Percentiles rank a stretch among this genome's conserved stretches.
These are phyloP conservation scores for Struthio camelus DNA, from an alignment of 2,113 vertebrate genomes.

Conservation along the genomic window DNA sequence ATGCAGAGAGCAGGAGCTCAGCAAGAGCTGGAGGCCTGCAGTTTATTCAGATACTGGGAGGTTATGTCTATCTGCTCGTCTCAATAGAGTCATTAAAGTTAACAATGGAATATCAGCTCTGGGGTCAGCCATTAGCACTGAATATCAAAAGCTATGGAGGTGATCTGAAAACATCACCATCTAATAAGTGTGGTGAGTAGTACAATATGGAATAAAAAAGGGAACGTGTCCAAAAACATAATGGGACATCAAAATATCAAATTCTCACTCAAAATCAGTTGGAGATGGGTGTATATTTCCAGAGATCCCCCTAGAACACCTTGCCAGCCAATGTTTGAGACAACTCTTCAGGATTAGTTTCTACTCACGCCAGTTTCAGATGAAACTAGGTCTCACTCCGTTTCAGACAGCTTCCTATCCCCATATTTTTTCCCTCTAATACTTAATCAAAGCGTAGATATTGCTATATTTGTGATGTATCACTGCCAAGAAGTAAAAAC, in stretches of 20 bases:
- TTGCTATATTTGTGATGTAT: not conserved
- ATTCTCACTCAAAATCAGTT: not conserved
- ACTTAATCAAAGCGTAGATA: not conserved
- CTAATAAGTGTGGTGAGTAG: not conserved
- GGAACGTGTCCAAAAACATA: not conserved
- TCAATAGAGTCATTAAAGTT: not conserved
- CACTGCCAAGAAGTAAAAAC: not conserved
- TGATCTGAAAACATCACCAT: not conserved
- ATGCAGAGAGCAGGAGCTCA: not conserved
- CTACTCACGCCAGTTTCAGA: not conserved
- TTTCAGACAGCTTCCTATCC: not conserved
- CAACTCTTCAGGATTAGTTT: not conserved
- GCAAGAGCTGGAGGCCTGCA: not conserved
- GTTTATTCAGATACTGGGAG: not conserved
- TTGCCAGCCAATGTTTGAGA: not conserved
- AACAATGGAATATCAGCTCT: not conserved
- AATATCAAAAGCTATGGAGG: not conserved
- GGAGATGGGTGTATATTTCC: not conserved
- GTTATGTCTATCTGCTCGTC: no score
- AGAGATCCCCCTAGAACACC: not conserved
- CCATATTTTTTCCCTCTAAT: not conserved
- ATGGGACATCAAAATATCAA: not conserved
- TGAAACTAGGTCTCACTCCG: not conserved
- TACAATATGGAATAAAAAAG: not conserved
- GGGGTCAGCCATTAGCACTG: not conserved